A percentile compares a stretch with the other conserved stretches of the same genome.
Conservation (phyloP, 2,797 vertebrate species). For the Micrastur ruficollis region DNA sequence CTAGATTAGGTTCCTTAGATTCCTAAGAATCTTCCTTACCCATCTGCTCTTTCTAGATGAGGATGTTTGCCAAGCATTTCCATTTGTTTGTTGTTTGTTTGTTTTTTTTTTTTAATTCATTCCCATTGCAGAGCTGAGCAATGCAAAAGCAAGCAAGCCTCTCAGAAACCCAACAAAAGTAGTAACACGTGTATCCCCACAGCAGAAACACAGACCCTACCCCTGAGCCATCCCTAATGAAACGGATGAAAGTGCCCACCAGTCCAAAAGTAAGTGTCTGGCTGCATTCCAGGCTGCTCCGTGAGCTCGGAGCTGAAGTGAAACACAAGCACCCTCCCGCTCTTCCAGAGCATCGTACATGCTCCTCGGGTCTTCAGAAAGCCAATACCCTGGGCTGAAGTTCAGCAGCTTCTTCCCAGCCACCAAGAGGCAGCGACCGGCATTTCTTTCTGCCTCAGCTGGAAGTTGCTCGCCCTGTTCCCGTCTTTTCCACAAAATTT, state of each 20-base stretch:
- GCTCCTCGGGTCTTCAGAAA: background rate
- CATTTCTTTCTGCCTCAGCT: background rate
- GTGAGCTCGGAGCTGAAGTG: background rate
- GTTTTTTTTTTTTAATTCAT: background rate
- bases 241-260: background rate
- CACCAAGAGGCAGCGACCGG: background rate
- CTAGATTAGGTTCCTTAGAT: too few relatives aligned
- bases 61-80: background rate
- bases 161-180: background rate
- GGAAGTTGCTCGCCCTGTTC: background rate
- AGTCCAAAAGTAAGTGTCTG: background rate
- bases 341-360: background rate
- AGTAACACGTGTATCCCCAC: accelerated
- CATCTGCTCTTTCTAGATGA: background rate
- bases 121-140: background rate
- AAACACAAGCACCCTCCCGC: background rate
- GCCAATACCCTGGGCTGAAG: background rate
- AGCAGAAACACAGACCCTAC: background rate
- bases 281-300: background rate
- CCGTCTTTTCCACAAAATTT: background rate
- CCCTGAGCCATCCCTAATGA: background rate
- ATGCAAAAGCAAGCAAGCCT: background rate
- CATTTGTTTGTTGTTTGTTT: too few relatives aligned
- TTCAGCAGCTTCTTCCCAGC: background rate
- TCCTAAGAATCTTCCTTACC: background rate